Evolutionary conservation across 1,140 invertebrate genomes (phyloP).

Genomic region (Hirudo medicinalis): DNA sequence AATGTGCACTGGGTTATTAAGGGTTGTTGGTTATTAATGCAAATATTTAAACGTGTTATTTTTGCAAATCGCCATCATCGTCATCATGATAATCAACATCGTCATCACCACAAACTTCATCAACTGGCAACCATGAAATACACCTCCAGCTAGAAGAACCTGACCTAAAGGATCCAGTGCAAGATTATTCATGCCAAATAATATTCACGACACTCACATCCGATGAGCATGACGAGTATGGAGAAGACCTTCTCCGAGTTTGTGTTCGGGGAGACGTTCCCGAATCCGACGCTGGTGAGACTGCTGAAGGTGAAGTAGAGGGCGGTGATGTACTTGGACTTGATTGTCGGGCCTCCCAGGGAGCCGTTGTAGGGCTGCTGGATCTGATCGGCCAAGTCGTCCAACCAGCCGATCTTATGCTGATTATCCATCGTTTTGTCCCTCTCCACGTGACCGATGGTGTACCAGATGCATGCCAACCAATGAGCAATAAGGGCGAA

Average conservation of each 20-base stretch:
- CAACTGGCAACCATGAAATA: not conserved
- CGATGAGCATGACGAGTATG: constrained; percentile 44
- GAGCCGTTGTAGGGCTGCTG: constrained; percentile 34
- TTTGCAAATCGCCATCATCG: not conserved
- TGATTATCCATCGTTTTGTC: constrained; percentile 28
- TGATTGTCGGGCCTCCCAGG: constrained; percentile 36
- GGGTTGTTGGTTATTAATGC: too few relatives aligned
- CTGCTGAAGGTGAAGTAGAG: constrained; percentile 93
- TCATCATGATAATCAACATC: not conserved
- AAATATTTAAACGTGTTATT: too few relatives aligned
- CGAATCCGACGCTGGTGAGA: constrained; percentile 86
- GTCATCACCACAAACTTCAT: not conserved
- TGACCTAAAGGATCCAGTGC: too few relatives aligned
- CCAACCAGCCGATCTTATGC: constrained; percentile 77
- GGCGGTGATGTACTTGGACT: constrained; percentile 70
- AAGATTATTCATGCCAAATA: not conserved
- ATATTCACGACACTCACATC: constrained; percentile 34
- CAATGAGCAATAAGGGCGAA: constrained; percentile 98
- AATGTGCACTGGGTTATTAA: too few relatives aligned
- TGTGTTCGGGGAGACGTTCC: constrained; percentile 92
- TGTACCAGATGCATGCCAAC: constrained; percentile 98
- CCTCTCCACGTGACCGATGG: constrained; percentile 53
- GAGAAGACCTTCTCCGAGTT: constrained; percentile 69
- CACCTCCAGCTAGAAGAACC: too few relatives aligned
- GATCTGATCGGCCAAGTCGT: constrained; percentile 58